Base-by-base conservation (phyloP, 2,797 vertebrate genomes). In the Tauraco hartlaubi region DNA sequence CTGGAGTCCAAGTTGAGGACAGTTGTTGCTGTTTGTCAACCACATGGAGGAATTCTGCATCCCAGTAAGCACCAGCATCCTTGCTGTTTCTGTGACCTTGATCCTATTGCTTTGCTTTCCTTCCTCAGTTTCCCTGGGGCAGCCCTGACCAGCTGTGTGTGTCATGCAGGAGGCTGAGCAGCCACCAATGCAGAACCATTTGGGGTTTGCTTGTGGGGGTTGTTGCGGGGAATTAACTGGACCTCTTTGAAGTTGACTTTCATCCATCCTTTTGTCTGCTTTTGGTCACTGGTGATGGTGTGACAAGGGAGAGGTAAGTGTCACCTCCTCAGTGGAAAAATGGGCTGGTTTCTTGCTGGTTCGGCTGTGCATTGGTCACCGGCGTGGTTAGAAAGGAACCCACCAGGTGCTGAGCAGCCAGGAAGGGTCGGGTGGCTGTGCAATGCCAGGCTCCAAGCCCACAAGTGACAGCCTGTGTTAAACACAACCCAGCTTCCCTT, bases 31-130 rank as follows among this genome's bases (percentile, higher is more conserved):
- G 15, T 7, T n/a, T 43, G 21, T 9, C 41, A 16, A 11, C 28
- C 11, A 3, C 15, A 7, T 0, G 1, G 26, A 71, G 59, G 25
- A 21, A 0, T 35, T 33, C 49, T 7, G 29, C 5, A 7, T 26
- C n/a, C 1, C 0, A 0, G 69, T 68, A 75, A 87, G 83, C 14
- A 18, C 12, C 2, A 0, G 7, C 5, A 23, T 8, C 69, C 11
- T 15, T 2, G 10, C 6, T 46, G 21, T 6, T 16, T 22, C 21
- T 5, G 1, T 15, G 41, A 21, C 23, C 6, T 43, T 13, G 14
- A 4, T 1, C 3, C 9, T 6, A 0, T 43, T 0, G 5, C 33
- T 77, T 77, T 6, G 13, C 67, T 78, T 63, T 7, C 39, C 41
- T 69, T 9, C 29, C 37, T 62, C 6, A 0, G n/a, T 22, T 37